Base-by-base conservation (phyloP, 2,113 vertebrate genomes). In the Oxyura jamaicensis region DNA sequence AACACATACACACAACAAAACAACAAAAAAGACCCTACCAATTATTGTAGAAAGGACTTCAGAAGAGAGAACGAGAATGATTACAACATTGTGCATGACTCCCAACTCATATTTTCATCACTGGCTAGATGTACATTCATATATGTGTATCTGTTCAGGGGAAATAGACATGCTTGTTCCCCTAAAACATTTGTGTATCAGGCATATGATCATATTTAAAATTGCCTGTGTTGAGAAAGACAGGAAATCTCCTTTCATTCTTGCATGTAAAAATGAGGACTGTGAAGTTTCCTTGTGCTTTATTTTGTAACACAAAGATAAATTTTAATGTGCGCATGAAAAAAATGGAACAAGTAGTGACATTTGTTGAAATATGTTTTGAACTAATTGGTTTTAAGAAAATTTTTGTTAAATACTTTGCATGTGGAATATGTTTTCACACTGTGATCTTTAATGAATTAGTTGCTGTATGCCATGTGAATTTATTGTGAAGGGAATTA, bases 121-220 rank as follows among this genome's bases (percentile, higher is more conserved):
- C 22, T 58, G n/a, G 7, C 26, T 53, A 18, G 8, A 77, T 17
- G 5, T 26, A 25, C 6, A 3, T 6, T 8, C 4, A 3, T 3
- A 1, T 15, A 4, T 66, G 6, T 50, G 2, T 62, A 17, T 66
- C n/a, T 66, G 1, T 59, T 59, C 73, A 89, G 13, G 15, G 33
- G 58, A 68, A 73, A 0, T 0, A 28, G 21, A 56, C 21, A 11
- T 56, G 5, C 10, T 31, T n/a, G 17, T 56, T 77, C 36, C 31
- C 7, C 52, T 82, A 31, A 88, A 93, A 59, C 31, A 31, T 9
- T 63, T 86, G 8, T 25, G 28, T 66, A 75, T 8, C 25, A 31
- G 33, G 4, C 2, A 1, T 59, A 46, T 35, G 62, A 46, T 18
- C 83, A 4, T 39, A 68, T 8, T 68, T 77, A n/a, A 16, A 76